Base-by-base conservation (phyloP, 2,797 vertebrate species). In the Mormyrops attenuatus region DNA sequence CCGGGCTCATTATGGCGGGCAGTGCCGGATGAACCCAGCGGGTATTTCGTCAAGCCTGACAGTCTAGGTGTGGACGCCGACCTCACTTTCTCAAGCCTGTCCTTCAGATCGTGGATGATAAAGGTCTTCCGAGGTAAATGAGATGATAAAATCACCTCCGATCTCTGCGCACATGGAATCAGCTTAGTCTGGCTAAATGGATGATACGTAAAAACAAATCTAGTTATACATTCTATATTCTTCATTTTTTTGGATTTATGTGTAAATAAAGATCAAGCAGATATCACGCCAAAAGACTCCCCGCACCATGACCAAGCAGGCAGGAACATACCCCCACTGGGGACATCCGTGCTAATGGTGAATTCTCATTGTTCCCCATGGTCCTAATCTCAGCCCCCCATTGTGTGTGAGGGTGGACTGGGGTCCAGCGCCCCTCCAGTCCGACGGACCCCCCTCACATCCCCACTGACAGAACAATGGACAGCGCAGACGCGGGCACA, bases 311-410 rank as follows among this genome's bases (percentile, higher is more conserved):
- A 90, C 91, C 92, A 89, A 90, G 90, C 89, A 89, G 91, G 92
- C 92, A 90, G 91, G 93, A 95, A 93, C 93, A 95, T 93, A 80
- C 17, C 34, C 94, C 91, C 91, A 89, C 93, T 92, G 91, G 93
- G 93, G 95, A 95, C 95, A 94, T 94, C 93, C 92, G 91, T 92
- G 92, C 93, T 93, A 90, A 91, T 92, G 94, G 95, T 95, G 94
- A 95, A 95, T 95, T 95, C 94, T 95, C 94, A 93, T 91, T 92
- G 94, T 94, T 94, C 95, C 94, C 94, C 87, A 11, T 89, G 92
- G 80, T 93, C 92, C 95, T 95, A 94, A 95, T 94, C 95, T 95
- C 93, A 92, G 91, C 94, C 94, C 94, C 93, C 92, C 91, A 95
- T 95, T 95, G 94, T 96, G 91, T 93, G 92, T 82, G 90, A 8